phyloP scores from a whole-genome alignment of 30 jellyfish, hydroid and myxozoan genomes.

The Pelagia noctiluca region DNA sequence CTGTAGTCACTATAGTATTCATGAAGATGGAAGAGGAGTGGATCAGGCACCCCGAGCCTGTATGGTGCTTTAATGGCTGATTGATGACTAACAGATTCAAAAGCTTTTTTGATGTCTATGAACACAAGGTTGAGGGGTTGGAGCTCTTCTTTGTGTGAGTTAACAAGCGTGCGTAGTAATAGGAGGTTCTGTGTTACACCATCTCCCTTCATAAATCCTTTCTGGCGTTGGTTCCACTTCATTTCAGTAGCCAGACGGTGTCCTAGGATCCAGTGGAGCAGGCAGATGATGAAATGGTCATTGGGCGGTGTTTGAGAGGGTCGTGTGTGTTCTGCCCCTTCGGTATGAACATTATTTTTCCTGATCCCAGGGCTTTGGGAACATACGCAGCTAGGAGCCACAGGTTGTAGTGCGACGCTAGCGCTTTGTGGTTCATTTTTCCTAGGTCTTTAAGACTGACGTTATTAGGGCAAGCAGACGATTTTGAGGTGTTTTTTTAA shows the following conservation, averaged over 20 bases:
- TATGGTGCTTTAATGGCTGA: conserved; percentile 3
- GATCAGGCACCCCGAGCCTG: conserved; percentile 15
- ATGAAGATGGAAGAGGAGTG: not conserved
- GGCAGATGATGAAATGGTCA: conserved; percentile 9
- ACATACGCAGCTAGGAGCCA: conserved; percentile 10
- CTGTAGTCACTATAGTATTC: conserved; percentile 2
- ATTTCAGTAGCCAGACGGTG: not conserved
- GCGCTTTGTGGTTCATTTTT: not conserved
- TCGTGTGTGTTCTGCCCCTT: not conserved
- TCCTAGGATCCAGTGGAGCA: not conserved
- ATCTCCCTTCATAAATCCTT: conserved; percentile 20
- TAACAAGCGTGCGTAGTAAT: not conserved
- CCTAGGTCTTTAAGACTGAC: not conserved
- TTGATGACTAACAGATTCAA: conserved; percentile 2
- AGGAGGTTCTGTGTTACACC: not conserved
- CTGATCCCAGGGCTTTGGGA: not conserved
- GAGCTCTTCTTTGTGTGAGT: not conserved
- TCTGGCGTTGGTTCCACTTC: not conserved
- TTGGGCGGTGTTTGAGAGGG: conserved; percentile 21
- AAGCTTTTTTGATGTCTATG: not conserved
- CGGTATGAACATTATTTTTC: no score
- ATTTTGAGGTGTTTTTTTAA: no score
- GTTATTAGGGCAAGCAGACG: no score
- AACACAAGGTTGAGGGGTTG: not conserved
- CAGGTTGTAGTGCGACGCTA: conserved; percentile 9